Evolutionary conservation across 2,113 vertebrate genomes (phyloP), one percentile per base, ranked within the genome.

Genomic region (Porphyrio hochstetteri): DNA sequence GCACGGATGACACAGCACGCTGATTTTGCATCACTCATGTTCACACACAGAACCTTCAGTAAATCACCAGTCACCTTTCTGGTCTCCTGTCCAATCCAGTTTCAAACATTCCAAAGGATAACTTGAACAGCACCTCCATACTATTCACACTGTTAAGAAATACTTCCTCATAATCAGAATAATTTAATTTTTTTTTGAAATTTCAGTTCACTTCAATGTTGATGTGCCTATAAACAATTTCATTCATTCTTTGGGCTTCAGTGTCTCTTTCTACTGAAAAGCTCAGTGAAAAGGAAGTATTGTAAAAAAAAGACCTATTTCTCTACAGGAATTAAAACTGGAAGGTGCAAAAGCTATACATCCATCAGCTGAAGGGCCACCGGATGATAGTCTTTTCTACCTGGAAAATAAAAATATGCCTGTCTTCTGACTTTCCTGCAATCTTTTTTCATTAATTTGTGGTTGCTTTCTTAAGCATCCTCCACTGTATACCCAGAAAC

Each of bases 1-100:
- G 4, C 13, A 0, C 3, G 52, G 63, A 0, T 4, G 52, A 53
- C 67, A 60, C 55, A 79, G 67, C 48, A 13, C 4, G 0, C 11
- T 0, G 0, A 29, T 13, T 55, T 42, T 35, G 64, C 46, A 29
- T 7, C 1, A 0, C 44, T 55, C 63, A 9, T 11, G 10, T 17
- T 69, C 61, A 70, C n/a, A 25, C 23, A 86, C 10, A 53, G 18
- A 25, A 9, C 1, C 1, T 2, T 27, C 2, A 70, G 27, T 7
- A 29, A 33, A 50, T 24, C 74, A 59, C 13, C 52, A 57, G 38
- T 8, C 57, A 68, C 12, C 63, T 27, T 77, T 35, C 44, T 48
- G 46, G 12, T 42, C 48, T 17, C 28, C 68, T 74, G 46, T 57
- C 25, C 52, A 56, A 9, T 3, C 5, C 74, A 44, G 7, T 10